Evolutionary conservation across 2,888 invertebrate species (phyloP), one percentile per base, ranked within the genome.

Genomic region (Mylabris sibirica): DNA sequence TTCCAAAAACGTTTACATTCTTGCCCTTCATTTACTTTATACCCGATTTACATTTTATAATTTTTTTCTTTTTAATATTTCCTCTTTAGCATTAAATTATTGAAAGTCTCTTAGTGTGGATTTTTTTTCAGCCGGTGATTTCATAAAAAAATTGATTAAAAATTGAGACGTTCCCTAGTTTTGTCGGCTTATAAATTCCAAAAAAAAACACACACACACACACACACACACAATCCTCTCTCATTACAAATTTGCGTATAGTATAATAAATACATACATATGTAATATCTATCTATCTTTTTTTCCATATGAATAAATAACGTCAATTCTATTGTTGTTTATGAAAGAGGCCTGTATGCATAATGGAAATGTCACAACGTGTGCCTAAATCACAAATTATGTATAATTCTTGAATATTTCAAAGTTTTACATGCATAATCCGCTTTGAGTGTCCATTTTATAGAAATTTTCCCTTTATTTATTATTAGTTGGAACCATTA

Each of bases 291-390:
- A 4, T 38, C 12, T 38, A 38, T 17, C 9, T 22, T 53, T 22
- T 2, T 26, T 57, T 57, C 8, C 62, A 34, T 53, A 59, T 63
- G 69, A 69, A 69, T 66, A 69, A 69, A 34, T 66, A 69, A 66
- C 64, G 63, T 63, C 66, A 66, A 64, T 60, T 61, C 66, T 66
- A 69, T 69, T 69, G 69, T 69, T 69, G 64, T 69, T 69, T 69
- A 64, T 64, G 66, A 41, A 65, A 65, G 65, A 68, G 63, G 64
- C 53, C 66, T 24, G 69, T 57, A 69, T 69, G 64, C 69, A 69
- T 69, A 69, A 69, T 69, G 66, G 64, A 69, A 62, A 69, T 60
- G 69, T 69, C 64, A 66, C 69, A 69, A 63, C 38, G 30, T 26
- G 44, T 26, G 66, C 66, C 59, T 34, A 69, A 69, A 69, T 64